Base-by-base conservation (phyloP, 2,113 vertebrate genomes). In the Excalfactoria chinensis region DNA sequence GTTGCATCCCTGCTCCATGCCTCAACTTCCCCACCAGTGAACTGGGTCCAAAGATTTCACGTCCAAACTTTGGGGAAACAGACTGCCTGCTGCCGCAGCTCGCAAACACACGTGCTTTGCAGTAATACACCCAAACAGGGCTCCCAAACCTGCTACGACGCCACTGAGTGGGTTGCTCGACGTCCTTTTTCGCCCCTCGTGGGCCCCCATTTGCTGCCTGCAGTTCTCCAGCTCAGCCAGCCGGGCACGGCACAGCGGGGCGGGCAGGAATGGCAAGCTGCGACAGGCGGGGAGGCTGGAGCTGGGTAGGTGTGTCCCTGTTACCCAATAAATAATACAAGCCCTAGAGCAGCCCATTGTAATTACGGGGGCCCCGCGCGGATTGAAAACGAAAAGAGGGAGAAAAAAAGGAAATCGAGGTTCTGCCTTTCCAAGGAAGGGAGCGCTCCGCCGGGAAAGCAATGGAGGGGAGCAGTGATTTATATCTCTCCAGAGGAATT, bases 311-410 rank as follows among this genome's bases (percentile, higher is more conserved):
- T 86, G 93, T 95, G 95, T 94, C 85, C 8, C 79, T 95, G 78
- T 93, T 93, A 93, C 91, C 90, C 96, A 95, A 97, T 94, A 90
- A 95, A 89, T 91, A 95, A 92, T 95, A 86, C 88, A 91, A 86
- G 86, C 85, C 94, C 91, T 96, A 93, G 73, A 95, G 93, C 95
- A 93, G 90, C 92, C 84, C 86, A 68, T 90, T 88, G 93, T 95
- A 96, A 96, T 95, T 93, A 96, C n/a, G 64, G 90, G 93, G 86
- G 93, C 91, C 95, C 91, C 63, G 91, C 58, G 37, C 83, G 77
- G 94, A 94, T 93, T 96, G 87, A 95, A 95, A 95, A 94, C 0
- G 72, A 89, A 66, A 85, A 93, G 88, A 67, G 84, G 84, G 32
- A 64, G 23, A 93, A 90, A 77, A 77, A 82, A 93, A 82, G 91